Evolutionary conservation across 2,113 vertebrate genomes (phyloP).

Genomic region (Actenoides lindsayi): DNA sequence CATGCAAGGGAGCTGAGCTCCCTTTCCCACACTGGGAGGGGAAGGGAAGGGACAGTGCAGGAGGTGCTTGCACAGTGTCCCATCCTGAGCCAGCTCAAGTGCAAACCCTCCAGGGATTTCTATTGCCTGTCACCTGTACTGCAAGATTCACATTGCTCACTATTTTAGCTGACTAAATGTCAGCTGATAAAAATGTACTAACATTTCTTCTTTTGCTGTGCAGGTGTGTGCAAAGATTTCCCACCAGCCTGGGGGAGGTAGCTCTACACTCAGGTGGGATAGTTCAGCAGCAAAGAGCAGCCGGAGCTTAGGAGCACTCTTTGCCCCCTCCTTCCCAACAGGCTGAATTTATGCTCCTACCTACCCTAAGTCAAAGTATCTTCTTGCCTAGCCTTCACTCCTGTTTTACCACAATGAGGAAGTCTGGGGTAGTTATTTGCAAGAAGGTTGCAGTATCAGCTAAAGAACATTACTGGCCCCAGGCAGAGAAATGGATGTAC

Average conservation of each 20-base stretch:
- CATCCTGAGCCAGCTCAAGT: background rate
- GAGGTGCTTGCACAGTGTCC: background rate
- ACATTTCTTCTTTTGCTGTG: background rate
- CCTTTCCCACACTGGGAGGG: accelerated
- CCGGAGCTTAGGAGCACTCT: background rate
- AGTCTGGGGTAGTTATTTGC: background rate
- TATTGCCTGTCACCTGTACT: background rate
- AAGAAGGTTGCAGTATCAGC: background rate
- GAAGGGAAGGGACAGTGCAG: background rate
- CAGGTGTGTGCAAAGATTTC: conserved; percentile 24
- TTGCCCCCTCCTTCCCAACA: background rate
- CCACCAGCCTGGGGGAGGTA: conserved; percentile 3
- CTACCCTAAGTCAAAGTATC: background rate
- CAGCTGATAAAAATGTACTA: conserved; percentile 11
- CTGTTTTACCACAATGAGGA: background rate
- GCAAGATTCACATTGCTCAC: background rate
- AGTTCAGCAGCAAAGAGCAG: background rate
- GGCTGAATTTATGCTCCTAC: background rate
- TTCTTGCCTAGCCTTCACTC: background rate
- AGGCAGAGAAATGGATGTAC: background rate
- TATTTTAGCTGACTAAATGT: background rate
- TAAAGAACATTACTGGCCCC: background rate
- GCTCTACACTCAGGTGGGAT: background rate
- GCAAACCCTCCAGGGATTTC: background rate
- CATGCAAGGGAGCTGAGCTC: background rate